Conservation (phyloP, 1,140 invertebrate species). For the Probaryconus sp. region DNA sequence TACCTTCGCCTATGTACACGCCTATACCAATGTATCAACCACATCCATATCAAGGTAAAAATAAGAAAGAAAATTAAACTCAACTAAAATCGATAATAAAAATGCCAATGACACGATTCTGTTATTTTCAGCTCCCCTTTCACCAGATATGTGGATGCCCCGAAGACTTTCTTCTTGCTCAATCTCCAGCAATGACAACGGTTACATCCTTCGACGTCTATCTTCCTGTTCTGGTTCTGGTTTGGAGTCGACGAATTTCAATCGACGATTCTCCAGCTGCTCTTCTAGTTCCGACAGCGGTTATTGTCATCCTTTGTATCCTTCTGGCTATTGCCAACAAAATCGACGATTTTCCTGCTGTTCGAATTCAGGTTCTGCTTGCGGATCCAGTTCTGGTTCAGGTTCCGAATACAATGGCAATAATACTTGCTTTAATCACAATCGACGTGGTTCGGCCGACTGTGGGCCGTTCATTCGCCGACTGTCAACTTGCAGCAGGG, state of each 20-base stretch:
- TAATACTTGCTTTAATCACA: conserved; percentile 61
- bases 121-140: conserved; percentile 67
- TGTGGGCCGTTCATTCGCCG: conserved; percentile 76
- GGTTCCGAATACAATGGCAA: conserved; percentile 67
- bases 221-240: conserved; percentile 74
- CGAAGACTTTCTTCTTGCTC: conserved; percentile 81
- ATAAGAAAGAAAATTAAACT: conserved; percentile 1
- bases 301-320: conserved; percentile 68
- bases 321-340: conserved; percentile 67
- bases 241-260: conserved; percentile 74
- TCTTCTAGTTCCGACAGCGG: conserved; percentile 75
- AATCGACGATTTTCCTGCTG: conserved; percentile 73
- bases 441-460: conserved; percentile 69
- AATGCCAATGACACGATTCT: too few species aligned
- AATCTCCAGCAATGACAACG: conserved; percentile 77
- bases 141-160: conserved; percentile 82
- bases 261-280: conserved; percentile 72
- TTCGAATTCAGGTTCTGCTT: conserved; percentile 61
- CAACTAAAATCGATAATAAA: background rate
- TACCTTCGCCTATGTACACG: conserved; percentile 61
- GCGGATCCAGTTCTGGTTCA: conserved; percentile 67
- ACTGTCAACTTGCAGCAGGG: conserved; percentile 78
- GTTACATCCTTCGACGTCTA: conserved; percentile 70
- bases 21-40: conserved; percentile 62
- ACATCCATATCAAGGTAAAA: conserved; percentile 69